Base-by-base conservation (phyloP, 2,888 invertebrate genomes). In the Lutraria lutraria region DNA sequence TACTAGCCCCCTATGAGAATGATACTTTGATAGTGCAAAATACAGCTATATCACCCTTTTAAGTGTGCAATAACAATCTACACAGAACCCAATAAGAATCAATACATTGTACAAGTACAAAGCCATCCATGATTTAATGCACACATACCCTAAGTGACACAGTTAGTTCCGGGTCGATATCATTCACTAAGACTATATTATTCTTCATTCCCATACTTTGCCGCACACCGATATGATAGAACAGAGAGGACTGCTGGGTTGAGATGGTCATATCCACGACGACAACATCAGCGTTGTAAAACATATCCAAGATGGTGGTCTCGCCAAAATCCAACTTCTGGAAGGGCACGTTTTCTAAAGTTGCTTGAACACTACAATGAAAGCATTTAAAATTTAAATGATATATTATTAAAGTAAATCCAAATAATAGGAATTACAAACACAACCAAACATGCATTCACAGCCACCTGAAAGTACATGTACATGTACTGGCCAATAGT, bases 171-270 rank as follows among this genome's bases (percentile, higher is more conserved):
- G 98, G 97, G 96, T 99, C 98, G 91, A 98, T 97, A 97, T 99
- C 96, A 91, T 96, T 95, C 83, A 95, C 94, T 53, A 96, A 91
- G 83, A 96, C 95, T 83, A 96, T 99, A 97, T 99, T 99, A 96
- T 99, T 98, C 96, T 98, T 99, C 99, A 99, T 99, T 89, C 98
- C 98, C 97, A 99, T 99, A 96, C 99, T 99, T 97, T 99, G 99
- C 84, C 99, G 97, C 0, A 99, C 99, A 79, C 99, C 99, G 83
- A 99, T 97, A 96, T 99, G 99, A 97, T 99, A 99, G 94, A 99
- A 98, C 88, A 99, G 97, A 0, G 99, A 98, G 93, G 99, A 98
- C 96, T 99, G 99, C 97, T 99, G 99, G 52, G 98, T 93, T 43
- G 94, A 95, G 85, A 99, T 97, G 60, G 99, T 99, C 94, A 99